phyloP scores from a whole-genome alignment of 2,888 invertebrate genomes.

The Tetrapedia diversipes region DNA sequence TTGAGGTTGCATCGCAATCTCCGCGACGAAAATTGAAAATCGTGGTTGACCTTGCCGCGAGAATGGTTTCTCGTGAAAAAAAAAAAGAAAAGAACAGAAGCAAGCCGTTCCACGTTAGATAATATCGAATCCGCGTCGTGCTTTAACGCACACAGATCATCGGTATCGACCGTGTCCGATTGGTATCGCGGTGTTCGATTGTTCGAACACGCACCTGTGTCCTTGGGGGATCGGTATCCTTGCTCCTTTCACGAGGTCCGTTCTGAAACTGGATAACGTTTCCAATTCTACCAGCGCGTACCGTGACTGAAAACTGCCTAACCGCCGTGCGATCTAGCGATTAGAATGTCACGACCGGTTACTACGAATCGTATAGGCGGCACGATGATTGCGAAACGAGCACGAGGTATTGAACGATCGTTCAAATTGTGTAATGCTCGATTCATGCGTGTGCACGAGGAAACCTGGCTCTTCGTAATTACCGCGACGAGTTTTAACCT shows the following conservation, averaged over 20 bases:
- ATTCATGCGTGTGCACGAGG: no score
- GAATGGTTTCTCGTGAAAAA: background rate
- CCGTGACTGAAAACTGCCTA: conserved; percentile 9
- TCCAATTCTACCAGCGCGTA: conserved; percentile 46
- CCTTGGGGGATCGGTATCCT: conserved; percentile 60
- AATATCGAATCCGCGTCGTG: conserved; percentile 1
- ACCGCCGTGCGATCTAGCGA: conserved; percentile 28
- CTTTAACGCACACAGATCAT: conserved; percentile 17
- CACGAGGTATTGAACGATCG: background rate
- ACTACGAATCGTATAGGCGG: background rate
- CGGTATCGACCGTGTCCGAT: conserved; percentile 33
- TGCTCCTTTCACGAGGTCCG: conserved; percentile 63
- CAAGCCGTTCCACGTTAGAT: conserved; percentile 11
- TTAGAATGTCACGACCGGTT: conserved; percentile 29
- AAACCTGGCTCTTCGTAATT: no score
- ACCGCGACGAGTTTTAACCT: no score
- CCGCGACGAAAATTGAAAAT: background rate
- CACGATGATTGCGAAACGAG: background rate
- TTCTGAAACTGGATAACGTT: conserved; percentile 48
- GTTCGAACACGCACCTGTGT: conserved; percentile 38
- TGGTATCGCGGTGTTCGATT: conserved; percentile 16
- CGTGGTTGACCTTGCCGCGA: background rate
- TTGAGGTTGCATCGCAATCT: no score
- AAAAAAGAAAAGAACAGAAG: background rate
- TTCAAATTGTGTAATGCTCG: no score